Evolutionary conservation across 2,113 vertebrate species (phyloP), one percentile per base, ranked within the genome.

Genomic region (Entomyzon cyanotis): DNA sequence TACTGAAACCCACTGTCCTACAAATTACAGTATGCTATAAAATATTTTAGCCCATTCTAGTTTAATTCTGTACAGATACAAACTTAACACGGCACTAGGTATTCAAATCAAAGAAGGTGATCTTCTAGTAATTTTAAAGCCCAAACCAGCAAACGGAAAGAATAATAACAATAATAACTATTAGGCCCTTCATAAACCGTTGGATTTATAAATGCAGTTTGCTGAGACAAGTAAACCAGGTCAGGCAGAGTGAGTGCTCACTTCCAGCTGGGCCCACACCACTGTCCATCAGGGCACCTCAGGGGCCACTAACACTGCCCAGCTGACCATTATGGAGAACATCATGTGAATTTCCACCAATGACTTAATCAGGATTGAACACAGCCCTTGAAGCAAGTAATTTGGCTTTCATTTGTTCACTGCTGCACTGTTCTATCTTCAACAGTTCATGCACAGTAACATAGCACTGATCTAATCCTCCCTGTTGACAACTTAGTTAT

Each of bases 311-410:
- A 39, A 27, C 15, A 15, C 15, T 31, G 6, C 41, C 27, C 58
- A 39, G 30, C 55, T 62, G 18, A 41, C 37, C 17, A 3, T 2
- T 8, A 22, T 4, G n/a, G 47, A 67, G n/a, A 83, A 37, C 5
- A 42, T 10, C 2, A 37, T 6, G 7, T 21, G 25, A 19, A 58
- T 69, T 60, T 83, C 60, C 60, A 70, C 56, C 2, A 4, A 20
- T 0, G 2, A 47, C 31, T 83, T 33, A 42, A 84, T 24, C 27
- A 10, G 20, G 16, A 68, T 11, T 17, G 53, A 89, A 78, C 22
- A 68, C 0, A 2, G 22, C 41, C 17, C 49, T 49, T 33, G 53
- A 56, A 79, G 47, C 0, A 4, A 62, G 33, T 2, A 4, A 23
- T 79, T 2, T 8, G n/a, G 56, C 39, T 74, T 65, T 55, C 4